These are phyloP conservation scores for Steinernema khuongi DNA, from an alignment of 1,140 invertebrate genomes.

Conservation along the genomic window DNA sequence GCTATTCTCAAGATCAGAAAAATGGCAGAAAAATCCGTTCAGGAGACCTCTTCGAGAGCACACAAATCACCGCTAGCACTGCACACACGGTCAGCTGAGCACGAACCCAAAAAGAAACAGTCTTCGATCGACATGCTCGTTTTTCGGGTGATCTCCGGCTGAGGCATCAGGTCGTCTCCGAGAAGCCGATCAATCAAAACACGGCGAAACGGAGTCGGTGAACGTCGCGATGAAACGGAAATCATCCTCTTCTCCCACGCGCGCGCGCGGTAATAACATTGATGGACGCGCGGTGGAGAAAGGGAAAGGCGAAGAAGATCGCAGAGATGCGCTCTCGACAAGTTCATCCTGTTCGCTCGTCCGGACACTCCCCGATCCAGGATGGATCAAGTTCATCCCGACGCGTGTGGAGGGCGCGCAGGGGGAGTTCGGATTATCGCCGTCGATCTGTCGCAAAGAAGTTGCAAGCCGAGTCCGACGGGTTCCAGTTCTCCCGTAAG, in stretches of 20 bases:
- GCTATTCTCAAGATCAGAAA: no score
- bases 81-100: no score
- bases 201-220: constrained; percentile 6
- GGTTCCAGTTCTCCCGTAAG: not conserved
- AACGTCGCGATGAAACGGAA: constrained; percentile 15
- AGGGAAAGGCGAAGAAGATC: constrained; percentile 12
- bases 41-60: no score
- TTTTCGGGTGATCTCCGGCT: no score
- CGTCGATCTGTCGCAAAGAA: not conserved
- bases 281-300: not conserved
- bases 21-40: no score
- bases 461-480: not conserved
- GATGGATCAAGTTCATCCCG: not conserved
- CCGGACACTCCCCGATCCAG: not conserved
- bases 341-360: not conserved
- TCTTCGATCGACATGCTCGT: no score
- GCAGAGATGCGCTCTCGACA: constrained; percentile 8
- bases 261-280: not conserved
- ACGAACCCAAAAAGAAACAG: no score
- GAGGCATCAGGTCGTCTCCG: not conserved
- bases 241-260: constrained; percentile 8
- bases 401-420: not conserved
- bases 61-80: no score
- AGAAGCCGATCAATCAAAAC: constrained; percentile 3
- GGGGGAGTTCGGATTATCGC: not conserved